Base-by-base conservation (phyloP, 1,140 invertebrate genomes). In the Notospermus geniculatus region DNA sequence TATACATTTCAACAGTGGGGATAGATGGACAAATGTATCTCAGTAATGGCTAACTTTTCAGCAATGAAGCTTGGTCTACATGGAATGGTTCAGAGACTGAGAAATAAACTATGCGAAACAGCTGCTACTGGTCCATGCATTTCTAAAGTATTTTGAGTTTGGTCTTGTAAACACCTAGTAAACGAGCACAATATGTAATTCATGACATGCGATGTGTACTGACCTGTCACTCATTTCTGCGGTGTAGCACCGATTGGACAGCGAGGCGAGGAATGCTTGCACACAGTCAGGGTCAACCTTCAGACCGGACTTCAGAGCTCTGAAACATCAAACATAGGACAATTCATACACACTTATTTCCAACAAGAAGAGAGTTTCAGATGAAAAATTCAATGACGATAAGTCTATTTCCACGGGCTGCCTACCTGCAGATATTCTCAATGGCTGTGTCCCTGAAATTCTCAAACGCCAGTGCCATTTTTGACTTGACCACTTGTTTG, bases 371-470 rank as follows among this genome's bases (percentile, higher is more conserved):
- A 19, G n/a, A 43, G n/a, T n/a, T n/a, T n/a, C n/a, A n/a, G n/a
- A n/a, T n/a, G n/a, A n/a, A n/a, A n/a, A n/a, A 43, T 43, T 43
- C 39, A 43, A 43, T 43, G 19, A 43, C 39, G 11, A 43, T 11
- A 43, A 43, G 39, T 13, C 32, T 4, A 30, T 43, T 19, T 55
- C 19, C 36, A 62, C 86, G 5, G 41, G 9, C 2, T 45, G 59
- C 46, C 32, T 59, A 82, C 67, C 92, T 89, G 78, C 95, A 98
- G 4, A 98, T 83, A 80, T 98, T 98, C 75, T 95, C 91, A 68
- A 98, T 97, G 1, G 95, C 94, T 5, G 93, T 91, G 80, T 97
- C 93, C 53, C 95, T 81, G 17, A 89, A 69, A 60, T 91, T 91
- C 77, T 96, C 92, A 81, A 96, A 92, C 0, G 90, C 89, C 2